Conservation (phyloP, 2,888 invertebrate genomes). For the Pyrgus malvae region DNA sequence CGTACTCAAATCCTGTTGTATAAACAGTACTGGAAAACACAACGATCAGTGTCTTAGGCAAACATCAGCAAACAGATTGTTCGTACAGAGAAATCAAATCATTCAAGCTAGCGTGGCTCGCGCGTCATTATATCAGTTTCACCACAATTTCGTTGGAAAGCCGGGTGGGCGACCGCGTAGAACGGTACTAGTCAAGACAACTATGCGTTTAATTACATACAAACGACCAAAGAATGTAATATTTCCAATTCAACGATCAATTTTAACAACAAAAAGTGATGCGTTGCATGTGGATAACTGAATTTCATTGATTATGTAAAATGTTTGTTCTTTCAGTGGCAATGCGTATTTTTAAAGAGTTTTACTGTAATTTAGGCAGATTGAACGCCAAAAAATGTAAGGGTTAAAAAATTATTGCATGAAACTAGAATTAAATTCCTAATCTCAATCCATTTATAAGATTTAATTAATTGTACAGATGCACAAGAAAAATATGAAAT, state of each 20-base stretch:
- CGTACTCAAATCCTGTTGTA: not conserved
- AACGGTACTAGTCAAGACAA: conserved; percentile 54
- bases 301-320: conserved; percentile 21
- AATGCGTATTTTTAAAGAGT: not conserved
- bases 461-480: no score
- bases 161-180: conserved; percentile 63
- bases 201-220: conserved; percentile 70
- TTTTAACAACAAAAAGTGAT: conserved; percentile 51
- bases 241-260: conserved; percentile 57
- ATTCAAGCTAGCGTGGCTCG: conserved; percentile 47
- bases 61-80: conserved; percentile 9
- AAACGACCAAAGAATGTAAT: conserved; percentile 59
- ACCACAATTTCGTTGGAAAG: conserved; percentile 71
- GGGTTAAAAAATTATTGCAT: no score
- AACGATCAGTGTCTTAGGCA: not conserved
- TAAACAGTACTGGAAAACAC: not conserved
- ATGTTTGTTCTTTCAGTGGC: not conserved
- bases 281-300: conserved; percentile 31
- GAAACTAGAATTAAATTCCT: no score
- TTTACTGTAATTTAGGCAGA: not conserved
- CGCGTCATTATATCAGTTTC: conserved; percentile 66
- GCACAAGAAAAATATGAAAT: no score
- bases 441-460: no score
- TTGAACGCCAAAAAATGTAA: no score
- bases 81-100: conserved; percentile 25